Evolutionary conservation across 2,113 vertebrate species (phyloP).

Genomic region (Ceuthmochares aereus): DNA sequence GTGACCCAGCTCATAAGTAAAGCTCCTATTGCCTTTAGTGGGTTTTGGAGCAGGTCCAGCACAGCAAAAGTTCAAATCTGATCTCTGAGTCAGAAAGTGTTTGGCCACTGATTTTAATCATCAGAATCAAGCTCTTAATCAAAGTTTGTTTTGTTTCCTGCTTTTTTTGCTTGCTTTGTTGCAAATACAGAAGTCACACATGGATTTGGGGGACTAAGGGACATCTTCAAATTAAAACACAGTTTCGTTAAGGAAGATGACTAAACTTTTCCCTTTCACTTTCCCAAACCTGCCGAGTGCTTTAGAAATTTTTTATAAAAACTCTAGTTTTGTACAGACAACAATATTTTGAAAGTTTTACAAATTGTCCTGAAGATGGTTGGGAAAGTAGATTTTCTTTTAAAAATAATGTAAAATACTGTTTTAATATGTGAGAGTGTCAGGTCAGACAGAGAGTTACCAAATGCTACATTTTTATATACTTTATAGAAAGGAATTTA

Average conservation of each 20-base stretch:
- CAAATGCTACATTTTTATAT: background rate
- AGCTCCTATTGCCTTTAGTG: slow-evolving; percentile 3
- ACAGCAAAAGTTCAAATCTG: slow-evolving; percentile 30
- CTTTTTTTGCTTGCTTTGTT: slow-evolving; percentile 22
- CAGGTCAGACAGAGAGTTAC: too few relatives aligned
- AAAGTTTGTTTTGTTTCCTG: slow-evolving; percentile 52
- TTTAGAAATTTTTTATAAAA: slow-evolving; percentile 8
- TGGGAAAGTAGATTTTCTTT: background rate
- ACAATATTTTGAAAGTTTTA: background rate
- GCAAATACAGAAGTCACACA: slow-evolving; percentile 44
- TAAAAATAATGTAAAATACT: background rate
- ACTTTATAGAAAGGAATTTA: background rate
- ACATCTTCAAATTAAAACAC: slow-evolving; percentile 52
- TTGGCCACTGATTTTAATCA: slow-evolving; percentile 57
- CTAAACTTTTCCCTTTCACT: background rate
- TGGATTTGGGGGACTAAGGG: background rate
- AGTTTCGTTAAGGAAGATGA: background rate
- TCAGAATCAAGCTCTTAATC: slow-evolving; percentile 38
- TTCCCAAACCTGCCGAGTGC: background rate
- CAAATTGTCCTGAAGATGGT: background rate
- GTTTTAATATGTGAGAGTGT: background rate
- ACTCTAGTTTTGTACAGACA: background rate
- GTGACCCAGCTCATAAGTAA: slow-evolving; percentile 24
- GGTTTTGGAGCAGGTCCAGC: slow-evolving; percentile 41
- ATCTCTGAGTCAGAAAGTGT: slow-evolving; percentile 23